These are phyloP conservation scores for Ciona savignyi DNA, from an alignment of 23 tunicate genomes.

Conservation along the genomic window DNA sequence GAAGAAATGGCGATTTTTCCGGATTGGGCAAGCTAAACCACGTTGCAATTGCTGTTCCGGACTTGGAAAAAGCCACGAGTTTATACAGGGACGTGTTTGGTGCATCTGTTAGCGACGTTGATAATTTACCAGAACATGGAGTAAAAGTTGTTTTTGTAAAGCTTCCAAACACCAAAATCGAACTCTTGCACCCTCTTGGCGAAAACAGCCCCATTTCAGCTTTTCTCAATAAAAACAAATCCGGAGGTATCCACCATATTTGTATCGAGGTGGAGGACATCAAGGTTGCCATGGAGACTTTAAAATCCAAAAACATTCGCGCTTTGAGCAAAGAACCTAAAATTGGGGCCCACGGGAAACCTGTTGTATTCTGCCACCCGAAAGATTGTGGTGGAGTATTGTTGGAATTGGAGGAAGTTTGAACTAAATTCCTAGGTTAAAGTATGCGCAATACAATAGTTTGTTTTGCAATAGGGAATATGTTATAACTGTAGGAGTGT, in stretches of 20 bases:
- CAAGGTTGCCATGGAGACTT: constrained; percentile 40
- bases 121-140: constrained; percentile 94
- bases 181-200: constrained; percentile 91
- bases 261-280: constrained; percentile 97
- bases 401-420: constrained; percentile 79
- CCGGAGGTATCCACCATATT: constrained; percentile 96
- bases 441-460: no score
- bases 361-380: constrained; percentile 95
- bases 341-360: constrained; percentile 98
- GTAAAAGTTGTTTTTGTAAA: constrained; percentile 86
- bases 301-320: constrained; percentile 52
- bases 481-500: no score
- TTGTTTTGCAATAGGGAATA: no score
- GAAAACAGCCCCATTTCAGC: constrained; percentile 77
- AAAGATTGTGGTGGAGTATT: constrained; percentile 94
- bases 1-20: constrained; percentile 13
- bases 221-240: constrained; percentile 68
- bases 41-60: constrained; percentile 98
- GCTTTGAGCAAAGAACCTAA: constrained; percentile 68
- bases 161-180: constrained; percentile 90
- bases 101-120: constrained; percentile 74
- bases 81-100: constrained; percentile 77
- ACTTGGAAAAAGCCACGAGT: constrained; percentile 74
- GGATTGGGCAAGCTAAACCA: constrained; percentile 92
- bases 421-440: no score